Evolutionary conservation across 2,888 invertebrate genomes (phyloP).

Genomic region (Poecilus cupreus): DNA sequence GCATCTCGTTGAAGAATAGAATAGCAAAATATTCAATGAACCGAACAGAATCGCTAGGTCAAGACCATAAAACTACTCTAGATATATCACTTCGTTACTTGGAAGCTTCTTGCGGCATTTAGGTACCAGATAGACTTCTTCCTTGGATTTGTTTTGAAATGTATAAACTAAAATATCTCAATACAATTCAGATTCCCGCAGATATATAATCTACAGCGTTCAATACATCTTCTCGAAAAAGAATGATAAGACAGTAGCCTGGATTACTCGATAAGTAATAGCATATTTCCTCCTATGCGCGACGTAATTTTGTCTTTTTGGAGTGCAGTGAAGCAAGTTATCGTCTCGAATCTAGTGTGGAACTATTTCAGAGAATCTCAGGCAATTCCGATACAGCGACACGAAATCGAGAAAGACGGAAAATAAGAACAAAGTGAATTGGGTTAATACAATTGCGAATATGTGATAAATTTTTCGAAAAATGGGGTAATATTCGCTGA

Average conservation of each 20-base stretch:
- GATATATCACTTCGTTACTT: neutral
- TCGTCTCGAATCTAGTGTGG: slow-evolving; percentile 20
- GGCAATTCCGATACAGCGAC: slow-evolving; percentile 7
- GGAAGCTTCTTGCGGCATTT: neutral
- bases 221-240: neutral
- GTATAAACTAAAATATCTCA: too few relatives aligned
- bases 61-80: neutral
- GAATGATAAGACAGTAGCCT: neutral
- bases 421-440: slow-evolving; percentile 30
- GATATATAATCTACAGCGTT: slow-evolving; percentile 13
- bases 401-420: slow-evolving; percentile 19
- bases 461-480: slow-evolving; percentile 16
- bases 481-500: neutral
- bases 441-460: slow-evolving; percentile 25
- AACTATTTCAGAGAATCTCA: slow-evolving; percentile 23
- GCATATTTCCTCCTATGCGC: slow-evolving; percentile 12
- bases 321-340: slow-evolving; percentile 26
- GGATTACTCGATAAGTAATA: slow-evolving; percentile 31
- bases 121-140: too few relatives aligned
- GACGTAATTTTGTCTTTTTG: slow-evolving; percentile 30
- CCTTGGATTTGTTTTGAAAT: too few relatives aligned
- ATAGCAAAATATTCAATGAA: neutral
- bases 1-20: neutral
- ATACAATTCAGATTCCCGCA: too few relatives aligned
- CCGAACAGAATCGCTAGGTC: neutral